phyloP scores from a whole-genome alignment of 2,113 vertebrate species.

The Rhagologus leucostigma region DNA sequence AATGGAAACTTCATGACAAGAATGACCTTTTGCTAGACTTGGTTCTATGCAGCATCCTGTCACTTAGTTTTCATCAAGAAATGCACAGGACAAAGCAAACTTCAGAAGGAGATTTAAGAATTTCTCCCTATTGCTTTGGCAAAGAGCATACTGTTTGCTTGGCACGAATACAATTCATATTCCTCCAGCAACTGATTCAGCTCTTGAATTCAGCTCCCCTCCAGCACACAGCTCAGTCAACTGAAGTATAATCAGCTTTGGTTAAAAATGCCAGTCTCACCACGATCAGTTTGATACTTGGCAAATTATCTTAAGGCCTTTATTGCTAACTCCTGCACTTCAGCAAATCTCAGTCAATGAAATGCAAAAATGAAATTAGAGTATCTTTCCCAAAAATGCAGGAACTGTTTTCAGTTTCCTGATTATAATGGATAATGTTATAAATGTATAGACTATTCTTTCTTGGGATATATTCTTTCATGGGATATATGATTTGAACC shows the following conservation, averaged over 20 bases:
- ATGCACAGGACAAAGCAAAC: neutral
- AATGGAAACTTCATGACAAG: neutral
- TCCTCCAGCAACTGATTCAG: neutral
- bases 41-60: neutral
- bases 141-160: neutral
- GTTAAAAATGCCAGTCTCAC: neutral
- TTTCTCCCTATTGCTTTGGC: neutral
- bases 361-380: neutral
- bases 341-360: neutral
- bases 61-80: neutral
- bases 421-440: neutral
- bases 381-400: neutral
- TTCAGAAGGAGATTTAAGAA: neutral
- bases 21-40: neutral
- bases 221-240: neutral
- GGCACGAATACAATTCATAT: neutral
- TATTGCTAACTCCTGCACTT: neutral
- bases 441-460: neutral
- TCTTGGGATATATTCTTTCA: neutral
- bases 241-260: neutral
- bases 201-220: neutral
- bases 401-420: neutral
- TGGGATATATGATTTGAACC: neutral
- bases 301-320: neutral
- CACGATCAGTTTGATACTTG: neutral